Evolutionary conservation across 2,113 vertebrate species (phyloP).

Genomic region (Atractosteus spatula): DNA sequence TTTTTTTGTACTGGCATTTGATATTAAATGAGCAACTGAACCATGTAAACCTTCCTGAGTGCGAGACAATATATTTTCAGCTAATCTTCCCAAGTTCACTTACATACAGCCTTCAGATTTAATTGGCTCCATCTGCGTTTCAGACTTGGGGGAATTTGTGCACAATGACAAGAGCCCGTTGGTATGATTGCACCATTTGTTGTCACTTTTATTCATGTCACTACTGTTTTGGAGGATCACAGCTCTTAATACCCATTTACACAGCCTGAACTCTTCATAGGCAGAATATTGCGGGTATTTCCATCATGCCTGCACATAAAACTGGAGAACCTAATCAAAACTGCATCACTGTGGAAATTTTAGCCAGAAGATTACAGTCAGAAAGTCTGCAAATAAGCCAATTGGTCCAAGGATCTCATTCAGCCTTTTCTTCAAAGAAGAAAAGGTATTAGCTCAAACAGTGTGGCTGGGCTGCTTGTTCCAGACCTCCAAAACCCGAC

Average conservation of each 20-base stretch:
- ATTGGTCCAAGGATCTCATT: no score
- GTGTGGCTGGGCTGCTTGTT: not conserved
- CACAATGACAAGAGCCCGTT: not conserved
- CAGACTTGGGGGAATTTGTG: not conserved
- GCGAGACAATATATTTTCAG: not conserved
- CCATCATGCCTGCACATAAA: not conserved
- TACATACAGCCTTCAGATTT: not conserved
- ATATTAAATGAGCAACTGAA: constrained; percentile 12
- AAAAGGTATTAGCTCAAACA: not conserved
- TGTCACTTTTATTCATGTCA: not conserved
- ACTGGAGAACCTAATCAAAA: not conserved
- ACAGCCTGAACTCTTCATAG: not conserved
- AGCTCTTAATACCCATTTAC: constrained; percentile 9
- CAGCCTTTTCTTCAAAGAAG: no score
- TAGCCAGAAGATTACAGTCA: not conserved
- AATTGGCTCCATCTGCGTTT: not conserved
- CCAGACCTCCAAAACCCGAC: not conserved
- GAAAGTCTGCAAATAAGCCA: not conserved
- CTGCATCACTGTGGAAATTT: not conserved
- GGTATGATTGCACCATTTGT: not conserved
- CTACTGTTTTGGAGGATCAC: not conserved
- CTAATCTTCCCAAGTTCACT: not conserved
- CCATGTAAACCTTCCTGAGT: constrained; percentile 4
- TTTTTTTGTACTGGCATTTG: not conserved
- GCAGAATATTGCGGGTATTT: not conserved